Base-by-base conservation (phyloP, 92 coral and sea anemone species). In the Isaurus tuberculatus region DNA sequence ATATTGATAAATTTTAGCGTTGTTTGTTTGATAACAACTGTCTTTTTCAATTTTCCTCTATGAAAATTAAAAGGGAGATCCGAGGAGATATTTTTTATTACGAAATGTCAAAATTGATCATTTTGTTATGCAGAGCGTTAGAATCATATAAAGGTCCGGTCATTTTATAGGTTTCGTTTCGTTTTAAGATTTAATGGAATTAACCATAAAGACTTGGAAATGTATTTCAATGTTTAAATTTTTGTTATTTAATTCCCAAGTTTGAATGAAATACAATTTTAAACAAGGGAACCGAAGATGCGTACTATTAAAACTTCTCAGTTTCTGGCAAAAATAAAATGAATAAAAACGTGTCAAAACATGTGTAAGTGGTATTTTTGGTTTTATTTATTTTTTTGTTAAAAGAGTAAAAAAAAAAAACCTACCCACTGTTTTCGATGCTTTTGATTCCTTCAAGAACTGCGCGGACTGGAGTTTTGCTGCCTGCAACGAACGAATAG, bases 391-490 rank as follows among this genome's bases (percentile, higher is more conserved):
- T 2, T 23, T 36, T 36, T 33, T 10, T 20, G 42, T 73, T 30
- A 30, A 29, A 25, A 17, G 9, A 43, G 33, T 26, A 7, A n/a
- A 5, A 20, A 2, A n/a, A n/a, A n/a, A n/a, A n/a, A n/a, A 88
- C 91, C 84, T 57, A 88, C 91, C 91, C 10, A 88, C 83, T 3
- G 88, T 88, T 23, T 79, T 88, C 7, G 91, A 70, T 8, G 91
- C 51, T 30, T 88, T 88, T 1, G 91, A 84, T 32, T 88, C 91
- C 48, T 70, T 88, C 44, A 88, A 53, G 29, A 65, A 85, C 1
- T 80, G 49, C 10, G 42, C 75, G 2, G 79, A 69, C 17, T 85
- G 44, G 13, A 78, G 48, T 19, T 71, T 34, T 11, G 60, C 60
- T 0, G 30, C 60, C 10, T 72, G 53, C 1, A 70, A 83, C 2